Evolutionary conservation across 2,888 invertebrate species (phyloP).

Genomic region (Achlya flavicornis): DNA sequence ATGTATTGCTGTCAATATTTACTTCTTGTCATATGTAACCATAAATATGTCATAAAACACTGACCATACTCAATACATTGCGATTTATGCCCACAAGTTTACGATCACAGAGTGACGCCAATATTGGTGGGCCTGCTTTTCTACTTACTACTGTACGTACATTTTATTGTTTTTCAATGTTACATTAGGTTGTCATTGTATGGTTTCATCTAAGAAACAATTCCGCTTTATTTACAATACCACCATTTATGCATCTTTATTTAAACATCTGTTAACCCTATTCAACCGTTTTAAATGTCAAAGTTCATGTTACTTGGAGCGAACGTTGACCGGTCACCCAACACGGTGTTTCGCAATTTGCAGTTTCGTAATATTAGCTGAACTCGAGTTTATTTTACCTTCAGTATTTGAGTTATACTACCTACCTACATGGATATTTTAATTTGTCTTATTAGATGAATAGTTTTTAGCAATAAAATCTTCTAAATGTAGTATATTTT

Average conservation of each 20-base stretch:
- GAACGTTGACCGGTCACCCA: constrained; percentile 51
- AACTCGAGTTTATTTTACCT: background rate
- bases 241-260: constrained; percentile 11
- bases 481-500: too few species aligned
- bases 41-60: constrained; percentile 29
- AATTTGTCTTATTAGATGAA: too few species aligned
- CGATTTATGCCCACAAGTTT: constrained; percentile 48
- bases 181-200: background rate
- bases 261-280: background rate
- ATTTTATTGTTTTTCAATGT: constrained; percentile 23
- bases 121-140: constrained; percentile 37
- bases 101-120: constrained; percentile 45
- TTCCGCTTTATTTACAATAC: background rate
- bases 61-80: constrained; percentile 61
- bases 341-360: constrained; percentile 37
- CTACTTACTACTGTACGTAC: constrained; percentile 34
- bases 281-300: constrained; percentile 45
- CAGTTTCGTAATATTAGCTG: constrained; percentile 37
- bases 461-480: too few species aligned
- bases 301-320: constrained; percentile 45
- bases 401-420: background rate
- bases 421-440: too few species aligned
- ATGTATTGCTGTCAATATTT: background rate
- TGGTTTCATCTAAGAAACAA: background rate
- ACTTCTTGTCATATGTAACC: background rate